Evolutionary conservation across 2,888 invertebrate genomes (phyloP).

Genomic region (Drosophila setosimentum): DNA sequence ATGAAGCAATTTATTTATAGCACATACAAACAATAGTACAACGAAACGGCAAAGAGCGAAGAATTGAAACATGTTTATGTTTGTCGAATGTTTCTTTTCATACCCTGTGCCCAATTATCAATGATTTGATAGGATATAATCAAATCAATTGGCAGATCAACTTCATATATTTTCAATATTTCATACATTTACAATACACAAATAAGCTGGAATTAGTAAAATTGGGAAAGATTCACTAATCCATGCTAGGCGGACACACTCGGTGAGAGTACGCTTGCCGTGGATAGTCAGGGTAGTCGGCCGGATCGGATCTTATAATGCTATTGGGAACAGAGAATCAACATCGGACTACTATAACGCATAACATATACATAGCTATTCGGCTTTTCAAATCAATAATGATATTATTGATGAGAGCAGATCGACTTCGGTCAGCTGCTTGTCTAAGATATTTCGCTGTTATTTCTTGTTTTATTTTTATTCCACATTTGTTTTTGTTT

Average conservation of each 20-base stretch:
- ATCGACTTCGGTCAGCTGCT: neutral
- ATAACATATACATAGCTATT: too few species aligned
- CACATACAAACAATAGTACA: slow-evolving; percentile 30
- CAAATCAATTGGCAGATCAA: neutral
- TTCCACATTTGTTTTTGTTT: slow-evolving; percentile 10
- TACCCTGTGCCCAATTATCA: neutral
- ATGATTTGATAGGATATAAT: neutral
- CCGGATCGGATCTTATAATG: neutral
- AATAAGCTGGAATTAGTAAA: neutral
- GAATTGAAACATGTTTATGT: slow-evolving; percentile 40
- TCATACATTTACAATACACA: neutral
- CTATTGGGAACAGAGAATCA: neutral
- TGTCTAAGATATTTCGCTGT: neutral
- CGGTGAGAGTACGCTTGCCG: neutral
- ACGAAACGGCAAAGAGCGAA: neutral
- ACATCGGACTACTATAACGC: neutral
- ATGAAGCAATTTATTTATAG: slow-evolving; percentile 38
- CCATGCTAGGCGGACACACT: neutral
- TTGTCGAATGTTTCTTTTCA: slow-evolving; percentile 15
- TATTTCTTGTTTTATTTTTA: neutral
- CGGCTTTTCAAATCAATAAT: too few species aligned
- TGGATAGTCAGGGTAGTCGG: neutral
- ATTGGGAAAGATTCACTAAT: neutral
- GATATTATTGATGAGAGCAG: neutral
- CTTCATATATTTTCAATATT: neutral